Evolutionary conservation across 2,113 vertebrate genomes (phyloP).

Genomic region (human): DNA sequence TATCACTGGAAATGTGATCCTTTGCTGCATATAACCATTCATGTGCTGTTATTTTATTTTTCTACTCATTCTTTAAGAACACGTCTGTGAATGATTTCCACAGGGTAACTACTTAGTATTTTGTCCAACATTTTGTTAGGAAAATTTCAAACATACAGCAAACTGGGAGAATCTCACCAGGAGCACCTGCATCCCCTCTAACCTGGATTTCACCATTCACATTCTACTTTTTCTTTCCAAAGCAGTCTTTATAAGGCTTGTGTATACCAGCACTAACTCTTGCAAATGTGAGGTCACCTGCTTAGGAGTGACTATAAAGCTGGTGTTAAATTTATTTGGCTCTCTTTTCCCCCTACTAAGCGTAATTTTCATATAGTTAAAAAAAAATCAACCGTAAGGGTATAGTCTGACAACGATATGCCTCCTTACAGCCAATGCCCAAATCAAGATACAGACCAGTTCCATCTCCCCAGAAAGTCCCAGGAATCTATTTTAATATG

Average conservation of each 20-base stretch:
- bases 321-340: not conserved
- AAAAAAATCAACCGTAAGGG: not conserved
- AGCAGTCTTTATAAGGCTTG: not conserved
- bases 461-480: not conserved
- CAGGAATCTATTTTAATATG: conserved; percentile 7
- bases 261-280: not conserved
- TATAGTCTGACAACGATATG: not conserved
- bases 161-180: not conserved
- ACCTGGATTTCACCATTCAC: not conserved
- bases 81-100: not conserved
- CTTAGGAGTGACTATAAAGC: not conserved
- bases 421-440: not conserved
- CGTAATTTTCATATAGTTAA: not conserved
- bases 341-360: not conserved
- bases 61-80: not conserved
- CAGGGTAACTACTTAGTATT: not conserved
- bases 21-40: not conserved
- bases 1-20: not conserved
- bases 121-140: not conserved
- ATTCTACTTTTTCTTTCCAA: not conserved
- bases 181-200: not conserved
- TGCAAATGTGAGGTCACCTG: not conserved
- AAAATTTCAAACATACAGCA: not conserved
- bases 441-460: not conserved
- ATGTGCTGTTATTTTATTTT: not conserved